Conservation (phyloP, 2,888 invertebrate species). For the Chymomyza caudatula region DNA sequence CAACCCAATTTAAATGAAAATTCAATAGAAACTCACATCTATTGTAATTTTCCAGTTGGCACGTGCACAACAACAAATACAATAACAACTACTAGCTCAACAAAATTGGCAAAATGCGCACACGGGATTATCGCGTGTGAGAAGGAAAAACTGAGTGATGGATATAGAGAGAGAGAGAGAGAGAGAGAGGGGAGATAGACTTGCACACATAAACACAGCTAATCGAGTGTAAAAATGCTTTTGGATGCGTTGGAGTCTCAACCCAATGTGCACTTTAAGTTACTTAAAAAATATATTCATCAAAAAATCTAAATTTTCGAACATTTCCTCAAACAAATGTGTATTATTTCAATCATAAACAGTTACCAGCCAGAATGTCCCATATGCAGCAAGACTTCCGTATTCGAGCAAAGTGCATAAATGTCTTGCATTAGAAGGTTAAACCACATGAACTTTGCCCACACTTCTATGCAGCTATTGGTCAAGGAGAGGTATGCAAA, state of each 20-base stretch:
- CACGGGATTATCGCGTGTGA: slow-evolving; percentile 24
- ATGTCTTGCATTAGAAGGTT: slow-evolving; percentile 52
- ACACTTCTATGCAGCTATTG: not conserved
- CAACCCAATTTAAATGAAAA: slow-evolving; percentile 50
- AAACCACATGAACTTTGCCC: slow-evolving; percentile 41
- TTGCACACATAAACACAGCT: slow-evolving; percentile 47
- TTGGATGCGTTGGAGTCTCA: slow-evolving; percentile 31
- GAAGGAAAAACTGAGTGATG: slow-evolving; percentile 33
- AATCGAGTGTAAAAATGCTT: slow-evolving; percentile 69
- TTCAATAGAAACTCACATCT: slow-evolving; percentile 44
- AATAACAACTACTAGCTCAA: slow-evolving; percentile 32
- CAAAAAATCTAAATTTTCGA: not conserved
- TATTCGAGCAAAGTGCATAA: slow-evolving; percentile 50
- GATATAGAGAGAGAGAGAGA: no score
- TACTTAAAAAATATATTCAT: not conserved
- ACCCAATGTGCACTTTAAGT: not conserved
- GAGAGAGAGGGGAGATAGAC: not conserved
- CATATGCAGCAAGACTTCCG: slow-evolving; percentile 11
- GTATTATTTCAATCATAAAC: not conserved
- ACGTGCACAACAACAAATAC: slow-evolving; percentile 34
- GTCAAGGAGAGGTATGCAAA: slow-evolving; percentile 35
- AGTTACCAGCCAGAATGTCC: not conserved
- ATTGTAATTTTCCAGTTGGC: slow-evolving; percentile 52
- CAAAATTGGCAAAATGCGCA: slow-evolving; percentile 21
- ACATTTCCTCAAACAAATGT: not conserved